Evolutionary conservation across 2,113 vertebrate species (phyloP).

Genomic region (Chamaea fasciata): DNA sequence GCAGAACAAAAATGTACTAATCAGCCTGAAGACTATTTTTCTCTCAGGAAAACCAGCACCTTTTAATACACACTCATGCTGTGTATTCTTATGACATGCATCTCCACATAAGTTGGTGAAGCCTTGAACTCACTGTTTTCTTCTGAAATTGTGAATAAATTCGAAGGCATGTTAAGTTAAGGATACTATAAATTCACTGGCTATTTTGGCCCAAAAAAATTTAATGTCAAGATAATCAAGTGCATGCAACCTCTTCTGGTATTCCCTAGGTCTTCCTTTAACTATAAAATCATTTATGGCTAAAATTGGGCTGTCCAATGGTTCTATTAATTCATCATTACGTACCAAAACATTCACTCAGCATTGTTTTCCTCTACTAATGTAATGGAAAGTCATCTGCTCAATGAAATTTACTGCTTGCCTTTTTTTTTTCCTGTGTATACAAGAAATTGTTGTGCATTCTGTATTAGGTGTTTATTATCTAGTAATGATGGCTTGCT

Average conservation of each 20-base stretch:
- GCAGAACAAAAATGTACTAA: not conserved
- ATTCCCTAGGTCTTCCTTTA: constrained; percentile 20
- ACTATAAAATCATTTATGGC: constrained; percentile 48
- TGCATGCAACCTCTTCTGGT: not conserved
- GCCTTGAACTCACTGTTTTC: not conserved
- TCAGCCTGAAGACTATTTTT: not conserved
- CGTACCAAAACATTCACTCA: constrained; percentile 67
- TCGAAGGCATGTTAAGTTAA: not conserved
- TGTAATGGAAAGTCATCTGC: constrained; percentile 70
- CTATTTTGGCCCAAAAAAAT: not conserved
- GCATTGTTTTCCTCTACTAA: constrained; percentile 66
- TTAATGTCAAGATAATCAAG: not conserved
- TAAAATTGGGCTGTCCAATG: constrained; percentile 47
- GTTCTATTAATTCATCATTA: constrained; percentile 68
- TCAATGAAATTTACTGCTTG: constrained; percentile 73
- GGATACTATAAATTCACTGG: not conserved
- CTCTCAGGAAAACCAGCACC: not conserved
- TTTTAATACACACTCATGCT: not conserved
- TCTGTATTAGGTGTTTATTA: constrained; percentile 76
- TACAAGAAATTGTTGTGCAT: constrained; percentile 68
- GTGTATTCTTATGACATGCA: not conserved
- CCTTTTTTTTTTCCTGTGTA: constrained; percentile 57
- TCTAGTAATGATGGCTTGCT: constrained; percentile 75
- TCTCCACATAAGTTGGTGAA: not conserved
- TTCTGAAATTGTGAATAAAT: not conserved